Evolutionary conservation across 2,797 vertebrate genomes (phyloP).

Genomic region (Apogon hyalosoma): DNA sequence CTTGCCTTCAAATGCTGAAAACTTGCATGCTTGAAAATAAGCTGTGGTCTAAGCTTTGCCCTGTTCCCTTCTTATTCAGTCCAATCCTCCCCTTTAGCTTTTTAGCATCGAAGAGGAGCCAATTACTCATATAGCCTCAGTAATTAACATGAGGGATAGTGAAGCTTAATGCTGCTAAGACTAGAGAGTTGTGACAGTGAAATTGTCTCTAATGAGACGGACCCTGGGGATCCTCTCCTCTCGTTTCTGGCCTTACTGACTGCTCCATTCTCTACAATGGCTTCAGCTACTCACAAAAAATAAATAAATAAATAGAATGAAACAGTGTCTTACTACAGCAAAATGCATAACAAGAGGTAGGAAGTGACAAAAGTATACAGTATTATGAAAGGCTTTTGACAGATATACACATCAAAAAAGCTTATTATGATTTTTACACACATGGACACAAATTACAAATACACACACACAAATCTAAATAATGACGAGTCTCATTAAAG

Average conservation of each 20-base stretch:
- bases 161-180: constrained; percentile 55
- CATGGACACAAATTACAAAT: too few species aligned
- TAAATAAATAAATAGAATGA: constrained; percentile 8
- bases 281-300: constrained; percentile 30
- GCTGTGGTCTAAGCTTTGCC: constrained; percentile 2
- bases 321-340: constrained; percentile 40
- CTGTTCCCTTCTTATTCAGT: background rate
- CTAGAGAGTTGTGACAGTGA: constrained; percentile 62
- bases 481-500: too few species aligned
- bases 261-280: constrained; percentile 27
- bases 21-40: constrained; percentile 13
- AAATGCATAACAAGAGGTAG: constrained; percentile 16
- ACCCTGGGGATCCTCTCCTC: constrained; percentile 48
- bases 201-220: constrained; percentile 67
- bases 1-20: constrained; percentile 19
- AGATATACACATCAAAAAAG: too few species aligned
- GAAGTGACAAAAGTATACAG: background rate
- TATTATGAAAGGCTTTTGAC: constrained; percentile 4
- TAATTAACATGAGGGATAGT: constrained; percentile 74
- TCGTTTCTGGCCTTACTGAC: constrained; percentile 36
- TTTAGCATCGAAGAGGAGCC: constrained; percentile 46
- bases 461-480: too few species aligned
- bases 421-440: too few species aligned
- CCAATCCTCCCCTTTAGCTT: constrained; percentile 19
- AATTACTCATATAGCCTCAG: constrained; percentile 62